Base-by-base conservation (phyloP, 1,140 invertebrate species). In the Trichonephila clavipes region DNA sequence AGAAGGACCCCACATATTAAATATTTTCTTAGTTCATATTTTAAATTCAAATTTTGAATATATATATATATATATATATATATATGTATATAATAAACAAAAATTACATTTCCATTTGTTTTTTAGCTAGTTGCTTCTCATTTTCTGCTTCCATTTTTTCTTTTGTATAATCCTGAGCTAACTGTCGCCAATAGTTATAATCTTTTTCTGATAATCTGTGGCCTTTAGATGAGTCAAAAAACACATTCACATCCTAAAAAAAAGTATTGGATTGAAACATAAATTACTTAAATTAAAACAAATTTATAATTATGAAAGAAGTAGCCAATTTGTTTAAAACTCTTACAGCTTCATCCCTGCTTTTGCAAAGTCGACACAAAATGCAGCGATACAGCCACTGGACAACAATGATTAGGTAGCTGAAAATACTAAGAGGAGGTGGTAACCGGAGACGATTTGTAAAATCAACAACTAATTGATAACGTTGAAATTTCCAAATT, bases 401-500 rank as follows among this genome's bases (percentile, higher is more conserved):
- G 21, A 94, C 77, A 5, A 90, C 18, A 18, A 93, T 93, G 28
- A 93, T 82, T 28, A 94, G 0, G 64, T 95, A 95, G 77, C 95
- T 95, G 62, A 96, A 89, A 19, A 95, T 85, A 51, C 95, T 95
- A 1, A 96, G 94, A 5, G 96, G 96, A 34, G 95, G 92, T 16
- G 95, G 95, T 8, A 95, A 88, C 10, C 94, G 90, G 64, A 95
- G 94, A 28, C 96, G 92, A 58, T 95, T 95, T 34, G 95, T 95
- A 94, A 96, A 96, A 93, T 96, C 96, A 40, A 95, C 94, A 61
- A 96, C 95, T n/a, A 96, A 93, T 34, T 95, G 95, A 86, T 96
- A 96, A 34, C 96, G 95, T 90, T 96, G 96, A 94, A 95, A 96
- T 93, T 96, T 96, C 96, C 96, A 96, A 44, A 96, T 95, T 19